phyloP scores from a whole-genome alignment of 2,797 vertebrate species.

The Acipenser oxyrinchus region DNA sequence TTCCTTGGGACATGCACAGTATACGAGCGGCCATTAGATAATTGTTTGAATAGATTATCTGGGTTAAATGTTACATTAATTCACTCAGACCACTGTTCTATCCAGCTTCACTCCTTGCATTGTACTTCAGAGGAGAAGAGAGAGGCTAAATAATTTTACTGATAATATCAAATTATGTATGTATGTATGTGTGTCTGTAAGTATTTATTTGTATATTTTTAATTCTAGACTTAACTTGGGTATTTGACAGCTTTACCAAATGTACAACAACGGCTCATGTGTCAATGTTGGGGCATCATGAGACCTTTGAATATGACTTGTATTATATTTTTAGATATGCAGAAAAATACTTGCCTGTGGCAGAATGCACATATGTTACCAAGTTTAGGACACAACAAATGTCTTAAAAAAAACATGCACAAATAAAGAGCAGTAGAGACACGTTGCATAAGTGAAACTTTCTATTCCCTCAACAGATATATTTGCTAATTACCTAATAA shows the following conservation, averaged over 20 bases:
- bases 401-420: neutral
- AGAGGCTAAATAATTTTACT: too few relatives aligned
- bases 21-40: too few relatives aligned
- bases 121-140: too few relatives aligned
- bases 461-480: conserved; percentile 8
- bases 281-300: neutral
- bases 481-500: conserved; percentile 16
- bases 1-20: too few relatives aligned
- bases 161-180: neutral
- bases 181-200: neutral
- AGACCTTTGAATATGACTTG: neutral
- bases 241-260: neutral
- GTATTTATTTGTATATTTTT: too few relatives aligned
- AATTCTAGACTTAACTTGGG: neutral
- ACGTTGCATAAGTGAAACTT: conserved; percentile 6
- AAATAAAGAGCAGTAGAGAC: neutral
- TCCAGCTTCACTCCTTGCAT: too few relatives aligned
- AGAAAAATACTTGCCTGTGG: neutral
- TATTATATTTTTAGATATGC: neutral
- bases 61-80: too few relatives aligned
- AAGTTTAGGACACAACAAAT: neutral
- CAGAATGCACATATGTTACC: neutral
- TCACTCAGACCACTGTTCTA: too few relatives aligned
- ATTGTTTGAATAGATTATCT: too few relatives aligned
- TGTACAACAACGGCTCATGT: neutral